Conservation (phyloP, 2,113 vertebrate species). For the Globicephala melas region DNA sequence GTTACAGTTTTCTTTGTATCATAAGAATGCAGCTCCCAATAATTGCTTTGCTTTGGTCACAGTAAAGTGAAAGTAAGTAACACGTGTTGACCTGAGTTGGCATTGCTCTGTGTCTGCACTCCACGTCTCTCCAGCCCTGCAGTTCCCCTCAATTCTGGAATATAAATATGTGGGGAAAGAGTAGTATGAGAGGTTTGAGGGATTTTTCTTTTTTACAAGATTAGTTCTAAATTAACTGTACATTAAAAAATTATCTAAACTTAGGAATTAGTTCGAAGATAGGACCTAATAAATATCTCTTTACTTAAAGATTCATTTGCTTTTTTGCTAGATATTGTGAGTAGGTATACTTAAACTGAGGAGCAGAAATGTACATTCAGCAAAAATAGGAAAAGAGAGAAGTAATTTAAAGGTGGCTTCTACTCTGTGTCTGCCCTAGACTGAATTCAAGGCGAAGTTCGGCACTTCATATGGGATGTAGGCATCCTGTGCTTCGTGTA, state of each 20-base stretch:
- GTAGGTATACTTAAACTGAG: not conserved
- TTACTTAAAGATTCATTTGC: not conserved
- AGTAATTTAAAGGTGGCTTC: not conserved
- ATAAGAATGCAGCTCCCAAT: not conserved
- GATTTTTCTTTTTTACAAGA: not conserved
- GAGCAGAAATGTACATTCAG: not conserved
- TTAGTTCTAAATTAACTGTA: not conserved
- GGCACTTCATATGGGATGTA: fast-evolving
- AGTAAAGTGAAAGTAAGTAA: not conserved
- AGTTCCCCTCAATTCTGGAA: not conserved
- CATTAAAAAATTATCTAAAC: not conserved
- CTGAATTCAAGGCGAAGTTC: not conserved
- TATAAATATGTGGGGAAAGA: not conserved
- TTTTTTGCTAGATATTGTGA: not conserved
- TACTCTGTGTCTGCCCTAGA: not conserved
- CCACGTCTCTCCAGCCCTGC: not conserved
- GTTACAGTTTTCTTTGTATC: not conserved
- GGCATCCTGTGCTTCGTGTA: not conserved
- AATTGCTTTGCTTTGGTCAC: not conserved
- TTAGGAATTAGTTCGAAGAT: not conserved
- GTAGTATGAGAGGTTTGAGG: not conserved
- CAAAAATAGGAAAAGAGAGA: not conserved
- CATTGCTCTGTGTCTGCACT: not conserved
- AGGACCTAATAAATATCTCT: not conserved
- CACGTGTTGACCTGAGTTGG: not conserved